phyloP scores from a whole-genome alignment of 2,113 vertebrate species.

The Tonatia bakeri region DNA sequence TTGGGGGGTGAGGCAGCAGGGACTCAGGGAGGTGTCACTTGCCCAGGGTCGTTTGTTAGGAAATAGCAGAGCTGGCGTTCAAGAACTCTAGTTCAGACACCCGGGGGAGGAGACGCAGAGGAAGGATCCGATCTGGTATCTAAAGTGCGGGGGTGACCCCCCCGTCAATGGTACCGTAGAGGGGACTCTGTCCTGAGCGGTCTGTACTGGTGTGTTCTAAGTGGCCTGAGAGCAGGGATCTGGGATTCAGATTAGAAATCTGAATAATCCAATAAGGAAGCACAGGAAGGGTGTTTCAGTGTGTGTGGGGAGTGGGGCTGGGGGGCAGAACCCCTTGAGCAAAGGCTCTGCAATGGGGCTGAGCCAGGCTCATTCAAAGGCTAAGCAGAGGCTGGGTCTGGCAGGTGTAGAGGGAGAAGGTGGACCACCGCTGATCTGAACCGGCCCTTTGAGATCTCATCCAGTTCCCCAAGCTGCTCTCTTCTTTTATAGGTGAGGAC shows the following conservation, averaged over 20 bases:
- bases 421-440: neutral
- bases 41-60: neutral
- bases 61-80: neutral
- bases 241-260: neutral
- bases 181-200: neutral
- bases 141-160: neutral
- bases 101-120: neutral
- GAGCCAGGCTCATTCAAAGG: neutral
- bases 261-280: neutral
- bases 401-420: neutral
- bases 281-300: neutral
- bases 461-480: neutral
- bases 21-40: neutral
- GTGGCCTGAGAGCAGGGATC: neutral
- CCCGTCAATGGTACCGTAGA: neutral
- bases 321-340: neutral
- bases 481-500: neutral
- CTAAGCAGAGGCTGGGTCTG: neutral
- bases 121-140: neutral
- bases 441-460: neutral
- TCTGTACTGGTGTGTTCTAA: neutral
- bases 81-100: neutral
- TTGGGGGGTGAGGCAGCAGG: neutral
- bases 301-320: neutral
- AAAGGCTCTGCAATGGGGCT: neutral